A percentile compares a stretch with the other conserved stretches of the same genome.
phyloP scores from a whole-genome alignment of 1,140 invertebrate genomes.

The Diorhabda elongata region DNA sequence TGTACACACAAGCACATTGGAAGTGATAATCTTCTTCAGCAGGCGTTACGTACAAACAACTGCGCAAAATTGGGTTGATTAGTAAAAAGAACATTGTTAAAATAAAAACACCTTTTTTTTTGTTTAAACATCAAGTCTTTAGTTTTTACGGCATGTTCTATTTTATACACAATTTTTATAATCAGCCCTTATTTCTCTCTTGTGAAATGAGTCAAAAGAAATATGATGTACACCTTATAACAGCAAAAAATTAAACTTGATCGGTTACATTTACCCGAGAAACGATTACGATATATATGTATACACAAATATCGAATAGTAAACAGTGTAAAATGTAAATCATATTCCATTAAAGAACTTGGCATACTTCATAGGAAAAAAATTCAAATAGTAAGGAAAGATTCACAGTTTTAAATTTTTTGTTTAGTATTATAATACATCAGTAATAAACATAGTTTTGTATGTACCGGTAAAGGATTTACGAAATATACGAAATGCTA shows the following conservation, averaged over 20 bases:
- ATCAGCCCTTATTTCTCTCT: conserved; percentile 42
- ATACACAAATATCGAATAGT: conserved; percentile 10
- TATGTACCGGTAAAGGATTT: too few relatives aligned
- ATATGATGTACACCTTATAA: conserved; percentile 32
- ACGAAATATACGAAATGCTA: too few relatives aligned
- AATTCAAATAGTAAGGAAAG: neutral
- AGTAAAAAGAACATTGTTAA: conserved; percentile 26
- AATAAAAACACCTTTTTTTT: conserved; percentile 23
- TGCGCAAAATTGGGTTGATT: conserved; percentile 4
- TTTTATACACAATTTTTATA: conserved; percentile 35
- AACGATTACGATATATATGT: conserved; percentile 9
- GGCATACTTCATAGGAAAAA: neutral
- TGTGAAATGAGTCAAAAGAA: conserved; percentile 35
- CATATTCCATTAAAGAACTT: conserved; percentile 27
- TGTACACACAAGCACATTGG: too few relatives aligned
- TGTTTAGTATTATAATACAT: too few relatives aligned
- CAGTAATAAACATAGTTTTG: too few relatives aligned
- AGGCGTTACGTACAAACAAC: too few relatives aligned
- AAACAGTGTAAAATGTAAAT: conserved; percentile 23
- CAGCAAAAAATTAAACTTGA: conserved; percentile 5
- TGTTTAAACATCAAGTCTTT: conserved; percentile 25
- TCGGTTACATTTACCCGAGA: conserved; percentile 5
- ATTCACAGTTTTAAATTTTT: too few relatives aligned
- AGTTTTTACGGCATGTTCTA: conserved; percentile 26
- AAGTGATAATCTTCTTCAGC: too few relatives aligned